Conservation (phyloP, 2,888 invertebrate species). For the Pardosa pseudoannulata region DNA sequence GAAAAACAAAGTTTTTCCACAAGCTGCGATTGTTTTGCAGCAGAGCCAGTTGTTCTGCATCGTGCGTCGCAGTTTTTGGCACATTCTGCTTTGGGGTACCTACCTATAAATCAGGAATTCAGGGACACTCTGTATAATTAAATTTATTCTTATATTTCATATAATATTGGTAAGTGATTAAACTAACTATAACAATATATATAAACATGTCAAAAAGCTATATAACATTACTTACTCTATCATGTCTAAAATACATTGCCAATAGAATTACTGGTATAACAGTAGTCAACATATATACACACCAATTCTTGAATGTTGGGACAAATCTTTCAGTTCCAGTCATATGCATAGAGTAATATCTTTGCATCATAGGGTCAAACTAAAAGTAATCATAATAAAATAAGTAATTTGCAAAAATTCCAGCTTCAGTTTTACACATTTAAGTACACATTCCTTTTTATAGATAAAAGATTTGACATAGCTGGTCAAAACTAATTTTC, state of each 20-base stretch:
- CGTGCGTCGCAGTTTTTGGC: not conserved
- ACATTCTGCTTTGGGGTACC: no score
- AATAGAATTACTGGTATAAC: slow-evolving; percentile 36
- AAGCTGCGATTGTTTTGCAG: no score
- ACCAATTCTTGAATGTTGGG: slow-evolving; percentile 57
- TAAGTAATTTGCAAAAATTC: no score
- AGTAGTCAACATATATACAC: slow-evolving; percentile 23
- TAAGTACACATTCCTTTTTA: no score
- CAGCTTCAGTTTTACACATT: no score
- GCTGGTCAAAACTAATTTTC: not conserved
- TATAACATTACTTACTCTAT: slow-evolving; percentile 21
- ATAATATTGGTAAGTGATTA: no score
- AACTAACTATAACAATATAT: not conserved
- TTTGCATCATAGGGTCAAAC: slow-evolving; percentile 61
- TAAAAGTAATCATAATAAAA: no score
- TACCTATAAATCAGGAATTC: no score
- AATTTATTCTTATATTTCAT: no score
- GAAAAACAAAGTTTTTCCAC: no score
- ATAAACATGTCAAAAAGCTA: not conserved
- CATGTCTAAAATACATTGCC: slow-evolving; percentile 6
- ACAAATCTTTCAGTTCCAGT: slow-evolving; percentile 47
- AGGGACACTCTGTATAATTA: not conserved
- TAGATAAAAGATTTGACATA: not conserved
- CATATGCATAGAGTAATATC: slow-evolving; percentile 63
- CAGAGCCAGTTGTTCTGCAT: no score